Conservation (phyloP, 2,888 invertebrate genomes). For the Penaeus monodon region DNA sequence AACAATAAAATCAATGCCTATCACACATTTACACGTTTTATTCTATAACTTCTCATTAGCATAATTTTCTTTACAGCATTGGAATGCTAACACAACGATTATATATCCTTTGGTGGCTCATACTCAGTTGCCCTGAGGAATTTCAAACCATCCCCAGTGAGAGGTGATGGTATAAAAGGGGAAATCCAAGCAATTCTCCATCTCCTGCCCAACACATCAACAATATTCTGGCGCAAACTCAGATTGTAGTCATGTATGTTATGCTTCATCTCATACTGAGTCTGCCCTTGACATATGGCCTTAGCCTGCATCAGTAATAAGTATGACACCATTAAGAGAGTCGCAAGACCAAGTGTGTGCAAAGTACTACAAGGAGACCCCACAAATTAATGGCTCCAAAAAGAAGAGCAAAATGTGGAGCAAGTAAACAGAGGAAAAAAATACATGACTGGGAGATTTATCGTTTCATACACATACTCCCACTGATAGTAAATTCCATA, state of each 20-base stretch:
- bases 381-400: slow-evolving; percentile 66
- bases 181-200: slow-evolving; percentile 48
- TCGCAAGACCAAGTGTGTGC: slow-evolving; percentile 32
- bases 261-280: slow-evolving; percentile 52
- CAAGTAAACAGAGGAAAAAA: slow-evolving; percentile 65
- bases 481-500: slow-evolving; percentile 66
- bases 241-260: slow-evolving; percentile 43
- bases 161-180: slow-evolving; percentile 38
- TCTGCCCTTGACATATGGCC: slow-evolving; percentile 43
- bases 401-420: slow-evolving; percentile 66
- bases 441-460: slow-evolving; percentile 63
- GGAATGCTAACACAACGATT: background rate
- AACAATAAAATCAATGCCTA: no score
- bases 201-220: slow-evolving; percentile 45
- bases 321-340: slow-evolving; percentile 30
- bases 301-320: slow-evolving; percentile 22
- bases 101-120: slow-evolving; percentile 43
- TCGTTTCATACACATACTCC: slow-evolving; percentile 65
- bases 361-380: slow-evolving; percentile 66
- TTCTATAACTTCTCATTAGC: no score
- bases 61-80: no score
- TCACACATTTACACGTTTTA: no score
- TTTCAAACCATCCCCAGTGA: slow-evolving; percentile 40
- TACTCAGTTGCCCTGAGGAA: slow-evolving; percentile 28
- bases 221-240: slow-evolving; percentile 31